These are phyloP conservation scores for Halocynthia roretzi DNA, from an alignment of 23 tunicate genomes.

Conservation along the genomic window DNA sequence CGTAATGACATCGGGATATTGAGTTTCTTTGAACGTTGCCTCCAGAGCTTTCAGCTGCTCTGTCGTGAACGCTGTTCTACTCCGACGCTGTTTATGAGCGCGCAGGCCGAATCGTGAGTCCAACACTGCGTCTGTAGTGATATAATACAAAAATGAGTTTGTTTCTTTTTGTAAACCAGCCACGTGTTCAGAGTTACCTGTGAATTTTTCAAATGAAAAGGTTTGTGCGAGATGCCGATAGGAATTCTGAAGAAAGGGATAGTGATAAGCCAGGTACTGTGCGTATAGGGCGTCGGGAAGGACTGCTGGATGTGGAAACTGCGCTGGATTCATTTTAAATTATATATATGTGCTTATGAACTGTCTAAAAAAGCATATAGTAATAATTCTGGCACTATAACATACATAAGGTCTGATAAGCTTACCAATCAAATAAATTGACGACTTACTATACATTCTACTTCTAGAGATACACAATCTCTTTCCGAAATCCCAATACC, in stretches of 20 bases:
- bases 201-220: conserved; percentile 19
- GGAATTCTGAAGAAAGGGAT: conserved; percentile 10
- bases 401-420: too few species aligned
- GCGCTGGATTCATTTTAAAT: too few species aligned
- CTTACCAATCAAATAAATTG: too few species aligned
- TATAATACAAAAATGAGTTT: not conserved
- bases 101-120: conserved; percentile 33
- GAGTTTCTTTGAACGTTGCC: conserved; percentile 55
- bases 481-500: too few species aligned
- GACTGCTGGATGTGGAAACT: too few species aligned
- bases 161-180: not conserved
- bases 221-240: conserved; percentile 9
- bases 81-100: conserved; percentile 71
- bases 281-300: too few species aligned
- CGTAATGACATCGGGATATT: conserved; percentile 79
- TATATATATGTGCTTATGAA: too few species aligned
- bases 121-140: conserved; percentile 12
- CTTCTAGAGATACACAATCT: too few species aligned
- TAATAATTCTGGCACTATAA: too few species aligned
- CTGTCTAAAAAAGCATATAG: too few species aligned
- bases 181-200: conserved; percentile 7
- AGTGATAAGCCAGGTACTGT: conserved; percentile 10
- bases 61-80: conserved; percentile 82
- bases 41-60: conserved; percentile 72
- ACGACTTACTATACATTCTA: too few species aligned